Evolutionary conservation across 92 coral and sea anemone genomes (phyloP).

Genomic region (Virgularia gustaviana): DNA sequence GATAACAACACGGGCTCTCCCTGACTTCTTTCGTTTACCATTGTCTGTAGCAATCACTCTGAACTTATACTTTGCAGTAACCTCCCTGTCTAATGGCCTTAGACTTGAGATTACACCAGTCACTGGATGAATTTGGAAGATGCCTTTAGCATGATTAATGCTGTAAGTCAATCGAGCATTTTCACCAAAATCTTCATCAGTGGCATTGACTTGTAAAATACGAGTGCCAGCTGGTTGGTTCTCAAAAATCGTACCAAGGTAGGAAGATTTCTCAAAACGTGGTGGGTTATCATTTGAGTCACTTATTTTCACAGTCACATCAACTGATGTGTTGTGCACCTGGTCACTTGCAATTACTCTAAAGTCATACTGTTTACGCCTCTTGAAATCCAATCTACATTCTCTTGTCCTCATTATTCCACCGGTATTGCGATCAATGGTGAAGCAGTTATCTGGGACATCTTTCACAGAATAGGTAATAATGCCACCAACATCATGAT

Average conservation of each 20-base stretch:
- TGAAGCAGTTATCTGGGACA: constrained; percentile 63
- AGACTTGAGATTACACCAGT: constrained; percentile 70
- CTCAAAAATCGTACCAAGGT: constrained; percentile 55
- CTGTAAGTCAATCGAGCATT: constrained; percentile 83
- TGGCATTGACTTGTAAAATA: constrained; percentile 65
- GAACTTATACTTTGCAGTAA: constrained; percentile 55
- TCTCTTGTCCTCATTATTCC: constrained; percentile 47
- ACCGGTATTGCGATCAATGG: constrained; percentile 60
- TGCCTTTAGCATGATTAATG: constrained; percentile 48
- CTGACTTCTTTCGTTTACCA: constrained; percentile 61
- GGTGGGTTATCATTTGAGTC: constrained; percentile 91
- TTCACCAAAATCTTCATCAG: constrained; percentile 73
- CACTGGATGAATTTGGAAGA: constrained; percentile 57
- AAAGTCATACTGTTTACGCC: constrained; percentile 52
- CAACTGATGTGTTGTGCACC: constrained; percentile 61
- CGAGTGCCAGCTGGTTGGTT: constrained; percentile 61
- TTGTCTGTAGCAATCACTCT: constrained; percentile 78
- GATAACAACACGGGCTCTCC: constrained; percentile 65
- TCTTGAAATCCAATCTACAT: constrained; percentile 74
- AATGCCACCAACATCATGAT: constrained; percentile 69
- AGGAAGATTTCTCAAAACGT: constrained; percentile 55
- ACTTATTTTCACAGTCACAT: constrained; percentile 65
- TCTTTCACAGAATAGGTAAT: constrained; percentile 59
- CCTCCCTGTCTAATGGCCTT: constrained; percentile 63
- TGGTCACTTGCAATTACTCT: constrained; percentile 77